Base-by-base conservation (phyloP, 2,888 invertebrate species). In the Sussaba pulchella region DNA sequence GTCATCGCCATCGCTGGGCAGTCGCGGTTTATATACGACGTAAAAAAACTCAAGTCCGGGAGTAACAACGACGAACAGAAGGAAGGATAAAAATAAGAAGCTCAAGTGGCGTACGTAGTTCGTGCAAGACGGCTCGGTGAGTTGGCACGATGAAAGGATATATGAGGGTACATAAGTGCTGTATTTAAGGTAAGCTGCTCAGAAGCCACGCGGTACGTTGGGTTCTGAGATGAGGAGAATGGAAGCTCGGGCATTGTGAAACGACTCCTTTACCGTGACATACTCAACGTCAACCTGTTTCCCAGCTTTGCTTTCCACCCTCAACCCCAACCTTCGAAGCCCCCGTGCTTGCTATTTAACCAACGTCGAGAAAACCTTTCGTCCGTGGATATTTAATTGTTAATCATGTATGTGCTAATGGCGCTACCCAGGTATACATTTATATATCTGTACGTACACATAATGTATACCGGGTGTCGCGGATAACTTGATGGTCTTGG, bases 181-280 rank as follows among this genome's bases (percentile, higher is more conserved):
- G 70, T 66, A 59, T 67, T 80, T 63, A 57, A 76, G 72, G 59
- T 80, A 80, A 80, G 80, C 75, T 47, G 72, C 75, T 80, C 67
- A 67, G 67, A 63, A 63, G 54, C 47, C 57, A 14, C 57, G 57
- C 17, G 41, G 17, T 26, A 70, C 26, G 57, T 43, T 39, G 41
- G 43, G 14, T 47, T 54, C 54, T 43, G 5, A 19, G 43, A 26
- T 5, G 45, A 43, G 43, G 24, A 45, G 54, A 57, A 57, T 57
- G 43, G 57, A 70, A n/a, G 54, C n/a, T 31, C 31, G 24, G 17
- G 26, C 43, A 14, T 41, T 43, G 57, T 36, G 47, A n/a, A 43
- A 52, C 57, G 57, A 17, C 43, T 69, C 67, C 76, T 76, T 80
- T 72, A 43, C 57, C 41, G 26, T 63, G 63, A 57, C 69, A 76